phyloP scores from a whole-genome alignment of 2,888 invertebrate genomes.

The Drosophila quinaria region DNA sequence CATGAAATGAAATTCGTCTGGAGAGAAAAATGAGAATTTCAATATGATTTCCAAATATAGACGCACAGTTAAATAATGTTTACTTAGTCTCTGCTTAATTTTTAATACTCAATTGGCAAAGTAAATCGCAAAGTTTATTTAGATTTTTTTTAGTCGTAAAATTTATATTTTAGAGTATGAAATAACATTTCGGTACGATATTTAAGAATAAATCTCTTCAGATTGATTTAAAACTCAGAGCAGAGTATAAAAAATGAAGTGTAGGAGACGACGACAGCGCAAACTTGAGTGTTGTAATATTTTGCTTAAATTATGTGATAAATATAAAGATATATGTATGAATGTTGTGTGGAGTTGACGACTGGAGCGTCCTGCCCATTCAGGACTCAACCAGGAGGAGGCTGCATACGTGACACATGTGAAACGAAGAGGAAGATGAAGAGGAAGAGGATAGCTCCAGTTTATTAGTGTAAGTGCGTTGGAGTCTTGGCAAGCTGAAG shows the following conservation, averaged over 20 bases:
- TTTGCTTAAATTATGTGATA: conserved; percentile 77
- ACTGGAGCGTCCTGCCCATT: neutral
- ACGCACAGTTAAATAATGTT: too few relatives aligned
- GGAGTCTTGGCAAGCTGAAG: conserved; percentile 35
- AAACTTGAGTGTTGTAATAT: conserved; percentile 53
- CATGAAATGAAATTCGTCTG: too few relatives aligned
- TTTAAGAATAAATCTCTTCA: neutral
- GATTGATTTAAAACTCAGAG: neutral
- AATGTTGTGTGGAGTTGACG: neutral
- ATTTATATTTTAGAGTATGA: too few relatives aligned
- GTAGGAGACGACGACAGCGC: conserved; percentile 36
- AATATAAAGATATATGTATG: conserved; percentile 53
- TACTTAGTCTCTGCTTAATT: too few relatives aligned
- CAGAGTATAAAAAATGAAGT: conserved; percentile 5
- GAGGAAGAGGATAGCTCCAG: conserved; percentile 20
- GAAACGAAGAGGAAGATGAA: conserved; percentile 6
- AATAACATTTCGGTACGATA: too few relatives aligned
- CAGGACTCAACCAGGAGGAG: neutral
- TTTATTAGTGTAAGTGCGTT: conserved; percentile 75
- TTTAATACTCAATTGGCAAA: too few relatives aligned
- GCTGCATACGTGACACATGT: conserved; percentile 46
- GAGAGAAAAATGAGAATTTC: too few relatives aligned
- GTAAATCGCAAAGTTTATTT: too few relatives aligned
- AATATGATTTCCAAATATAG: too few relatives aligned
- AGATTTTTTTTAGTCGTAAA: too few relatives aligned